Evolutionary conservation across 2,113 vertebrate genomes (phyloP), one percentile per base, ranked within the genome.

Genomic region (Oncorhynchus gorbuscha): DNA sequence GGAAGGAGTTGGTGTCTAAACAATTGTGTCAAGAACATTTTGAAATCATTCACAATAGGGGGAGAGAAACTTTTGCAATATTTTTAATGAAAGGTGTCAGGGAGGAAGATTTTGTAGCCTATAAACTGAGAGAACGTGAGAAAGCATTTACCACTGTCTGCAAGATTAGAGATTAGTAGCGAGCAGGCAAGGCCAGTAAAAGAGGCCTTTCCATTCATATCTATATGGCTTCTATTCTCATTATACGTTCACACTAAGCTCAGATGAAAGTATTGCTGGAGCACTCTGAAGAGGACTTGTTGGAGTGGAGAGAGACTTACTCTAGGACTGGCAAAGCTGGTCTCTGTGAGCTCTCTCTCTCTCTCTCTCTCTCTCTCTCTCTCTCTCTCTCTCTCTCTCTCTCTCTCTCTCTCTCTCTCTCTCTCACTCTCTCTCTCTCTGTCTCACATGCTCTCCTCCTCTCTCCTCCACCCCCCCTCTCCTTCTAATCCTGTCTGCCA

Each of bases 401-500:
- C 26, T 65, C 26, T 24, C 32, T 45, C 51, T 59, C 62, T 64
- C 22, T 62, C 24, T 24, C 61, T 73, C 51, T 39, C 28, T 24
- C 39, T 24, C 81, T 85, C 71, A 79, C 59, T 59, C 69, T 71
- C 55, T 16, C 45, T 51, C 24, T 30, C 18, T 22, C 61, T 61
- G 39, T 59, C 20, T 62, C 45, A 8, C 26, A 51, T 20, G 39
- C n/a, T 26, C 35, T 45, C 55, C 39, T 62, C 49, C 32, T 62
- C 24, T 18, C 49, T 69, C 71, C 76, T 51, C 71, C 48, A 55
- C 24, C 77, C 69, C 72, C 58, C 45, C 35, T 64, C 45, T 58
- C 39, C 48, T 74, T 76, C 81, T 90, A 88, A 86, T 90, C 87
- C 88, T 79, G 74, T 81, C 84, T 88, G 79, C 78, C 84, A 87